Evolutionary conservation across 2,113 vertebrate genomes (phyloP), one percentile per base, ranked within the genome.

Genomic region (Elachura formosa): DNA sequence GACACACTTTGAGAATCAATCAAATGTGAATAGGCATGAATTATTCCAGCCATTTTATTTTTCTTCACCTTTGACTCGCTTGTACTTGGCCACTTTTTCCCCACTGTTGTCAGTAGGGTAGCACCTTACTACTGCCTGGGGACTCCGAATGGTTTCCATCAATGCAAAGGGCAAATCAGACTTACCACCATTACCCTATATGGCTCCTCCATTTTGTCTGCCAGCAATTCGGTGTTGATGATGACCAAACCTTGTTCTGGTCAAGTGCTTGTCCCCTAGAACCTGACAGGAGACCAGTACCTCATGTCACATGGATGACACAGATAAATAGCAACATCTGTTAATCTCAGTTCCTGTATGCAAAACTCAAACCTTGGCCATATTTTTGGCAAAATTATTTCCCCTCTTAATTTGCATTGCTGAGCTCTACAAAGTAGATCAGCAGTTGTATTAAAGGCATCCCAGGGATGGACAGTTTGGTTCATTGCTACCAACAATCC

Each of bases 21-120:
- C 24, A 78, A 67, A 63, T n/a, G n/a, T 43, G 52, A 40, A 61
- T 3, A 72, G 12, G 15, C 28, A 71, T 0, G 0, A 72, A n/a
- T 33, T 3, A 67, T 75, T 81, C 21, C 26, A 87, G 43, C 4
- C 21, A 36, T 71, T 84, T 94, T 75, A 14, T 36, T 81, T 63
- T 72, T 24, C 19, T 49, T 69, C 22, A 48, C 9, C 78, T 64
- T 28, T 48, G 52, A 63, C 10, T 90, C 22, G 36, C 16, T 77
- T 38, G 5, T 28, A 48, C 10, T 7, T 55, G 67, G 26, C 11
- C 33, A 28, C 10, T 29, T 82, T 69, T 74, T 24, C 23, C 36
- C 13, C 25, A n/a, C 22, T 34, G 7, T 26, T 52, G 10, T 41
- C 55, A 81, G 9, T n/a, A 83, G 11, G 14, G 58, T 66, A 87